Percentiles rank a stretch among this genome's conserved stretches.
These are phyloP conservation scores for Bryconaethiops microstoma DNA, from an alignment of 2,797 vertebrate species.

Conservation along the genomic window DNA sequence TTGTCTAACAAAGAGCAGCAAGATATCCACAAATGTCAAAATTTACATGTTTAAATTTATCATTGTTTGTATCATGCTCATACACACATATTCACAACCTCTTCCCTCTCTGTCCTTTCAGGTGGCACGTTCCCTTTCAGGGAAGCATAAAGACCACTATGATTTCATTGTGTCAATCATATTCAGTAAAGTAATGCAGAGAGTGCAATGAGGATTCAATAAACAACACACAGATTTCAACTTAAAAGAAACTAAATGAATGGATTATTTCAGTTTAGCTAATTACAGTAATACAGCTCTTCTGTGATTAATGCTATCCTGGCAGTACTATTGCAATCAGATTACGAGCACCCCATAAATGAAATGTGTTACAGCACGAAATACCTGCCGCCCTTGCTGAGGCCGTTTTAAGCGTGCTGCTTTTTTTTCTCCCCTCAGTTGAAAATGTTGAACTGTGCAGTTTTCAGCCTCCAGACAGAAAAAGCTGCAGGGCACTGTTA, in stretches of 20 bases:
- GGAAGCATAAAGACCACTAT: background rate
- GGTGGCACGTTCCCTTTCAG: background rate
- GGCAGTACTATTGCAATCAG: background rate
- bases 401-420: background rate
- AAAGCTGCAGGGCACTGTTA: constrained; percentile 64
- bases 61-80: background rate
- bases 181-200: background rate
- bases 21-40: background rate
- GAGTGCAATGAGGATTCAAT: background rate
- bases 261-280: background rate
- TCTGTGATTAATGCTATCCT: background rate
- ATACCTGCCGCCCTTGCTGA: background rate
- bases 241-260: constrained; percentile 2
- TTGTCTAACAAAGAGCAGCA: background rate
- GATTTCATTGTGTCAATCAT: background rate
- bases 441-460: constrained; percentile 24
- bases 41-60: background rate
- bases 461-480: constrained; percentile 53
- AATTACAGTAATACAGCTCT: background rate
- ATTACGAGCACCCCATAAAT: constrained; percentile 1
- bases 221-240: background rate
- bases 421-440: constrained; percentile 7
- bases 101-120: background rate
- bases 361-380: background rate
- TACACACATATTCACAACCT: background rate